Conservation (phyloP, 2,888 invertebrate species). For the Lysandra bellargus region DNA sequence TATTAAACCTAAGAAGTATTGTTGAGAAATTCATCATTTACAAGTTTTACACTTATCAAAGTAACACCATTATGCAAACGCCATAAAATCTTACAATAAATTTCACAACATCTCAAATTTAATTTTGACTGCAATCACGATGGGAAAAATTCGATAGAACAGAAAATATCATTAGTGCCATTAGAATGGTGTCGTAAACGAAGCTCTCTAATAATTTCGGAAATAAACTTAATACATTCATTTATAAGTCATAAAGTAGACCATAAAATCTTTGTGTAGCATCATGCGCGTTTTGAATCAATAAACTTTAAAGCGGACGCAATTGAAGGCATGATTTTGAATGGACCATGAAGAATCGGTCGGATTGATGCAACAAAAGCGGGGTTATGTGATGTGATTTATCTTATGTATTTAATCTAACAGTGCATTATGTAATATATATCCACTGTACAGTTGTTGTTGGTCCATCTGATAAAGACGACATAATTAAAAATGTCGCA, state of each 20-base stretch:
- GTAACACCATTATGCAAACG: not conserved
- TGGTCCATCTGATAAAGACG: not conserved
- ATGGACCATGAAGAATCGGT: conserved; percentile 71
- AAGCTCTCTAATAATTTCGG: conserved; percentile 57
- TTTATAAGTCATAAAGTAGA: conserved; percentile 73
- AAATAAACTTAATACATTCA: conserved; percentile 74
- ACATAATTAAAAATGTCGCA: not conserved
- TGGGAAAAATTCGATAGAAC: conserved; percentile 25
- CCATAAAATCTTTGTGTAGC: conserved; percentile 72
- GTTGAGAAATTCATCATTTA: not conserved
- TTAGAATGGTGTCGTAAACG: conserved; percentile 62
- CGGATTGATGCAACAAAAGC: conserved; percentile 54
- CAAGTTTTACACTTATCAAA: conserved; percentile 1
- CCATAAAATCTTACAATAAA: not conserved
- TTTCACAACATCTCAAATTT: not conserved
- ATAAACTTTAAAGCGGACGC: conserved; percentile 67
- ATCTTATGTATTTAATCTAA: conserved; percentile 2
- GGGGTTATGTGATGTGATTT: conserved; percentile 33
- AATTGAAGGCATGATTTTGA: conserved; percentile 68
- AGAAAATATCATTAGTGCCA: conserved; percentile 44
- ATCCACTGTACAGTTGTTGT: not conserved
- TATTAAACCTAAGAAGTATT: not conserved
- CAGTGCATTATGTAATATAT: not conserved
- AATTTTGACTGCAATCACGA: conserved; percentile 6
- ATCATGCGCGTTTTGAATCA: conserved; percentile 68